phyloP scores from a whole-genome alignment of 2,113 vertebrate species.

The Boulengeromyrus knoepffleri region DNA sequence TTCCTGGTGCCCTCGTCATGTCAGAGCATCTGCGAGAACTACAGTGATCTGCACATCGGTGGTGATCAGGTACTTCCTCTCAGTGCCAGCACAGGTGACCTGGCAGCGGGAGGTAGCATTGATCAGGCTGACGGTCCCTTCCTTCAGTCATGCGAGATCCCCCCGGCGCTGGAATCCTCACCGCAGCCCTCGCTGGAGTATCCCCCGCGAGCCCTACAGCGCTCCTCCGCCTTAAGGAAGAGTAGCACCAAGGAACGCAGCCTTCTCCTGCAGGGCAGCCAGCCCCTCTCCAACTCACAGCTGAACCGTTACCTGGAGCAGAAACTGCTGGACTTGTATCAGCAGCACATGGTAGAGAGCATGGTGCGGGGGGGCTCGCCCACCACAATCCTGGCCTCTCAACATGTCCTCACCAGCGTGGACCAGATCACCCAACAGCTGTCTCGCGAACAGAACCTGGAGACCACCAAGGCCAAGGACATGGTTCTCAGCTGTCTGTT shows the following conservation, averaged over 20 bases:
- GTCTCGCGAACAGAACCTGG: conserved; percentile 81
- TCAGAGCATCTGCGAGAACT: conserved; percentile 90
- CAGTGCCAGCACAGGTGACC: conserved; percentile 58
- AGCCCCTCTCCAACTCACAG: conserved; percentile 81
- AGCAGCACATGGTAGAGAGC: conserved; percentile 85
- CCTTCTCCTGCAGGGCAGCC: conserved; percentile 70
- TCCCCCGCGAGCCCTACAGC: conserved; percentile 32
- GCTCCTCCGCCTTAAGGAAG: conserved; percentile 71
- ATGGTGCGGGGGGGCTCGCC: conserved; percentile 58
- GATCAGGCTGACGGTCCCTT: conserved; percentile 66
- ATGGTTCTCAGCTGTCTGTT: conserved; percentile 83
- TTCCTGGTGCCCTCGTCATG: conserved; percentile 86
- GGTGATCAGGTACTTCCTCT: conserved; percentile 85
- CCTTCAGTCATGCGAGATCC: conserved; percentile 81
- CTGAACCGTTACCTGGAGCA: conserved; percentile 88
- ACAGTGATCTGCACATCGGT: conserved; percentile 86
- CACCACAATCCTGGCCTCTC: conserved; percentile 76
- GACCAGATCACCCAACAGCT: conserved; percentile 88
- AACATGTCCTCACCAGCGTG: conserved; percentile 79
- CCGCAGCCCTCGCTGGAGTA: conserved; percentile 27
- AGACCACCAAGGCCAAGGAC: conserved; percentile 80
- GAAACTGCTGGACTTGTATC: conserved; percentile 85
- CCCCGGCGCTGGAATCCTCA: conserved; percentile 60
- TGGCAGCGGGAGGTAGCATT: conserved; percentile 50
- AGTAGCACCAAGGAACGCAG: conserved; percentile 68